Evolutionary conservation across 1,140 invertebrate species (phyloP).

Genomic region (Lamellibrachia luymesi): DNA sequence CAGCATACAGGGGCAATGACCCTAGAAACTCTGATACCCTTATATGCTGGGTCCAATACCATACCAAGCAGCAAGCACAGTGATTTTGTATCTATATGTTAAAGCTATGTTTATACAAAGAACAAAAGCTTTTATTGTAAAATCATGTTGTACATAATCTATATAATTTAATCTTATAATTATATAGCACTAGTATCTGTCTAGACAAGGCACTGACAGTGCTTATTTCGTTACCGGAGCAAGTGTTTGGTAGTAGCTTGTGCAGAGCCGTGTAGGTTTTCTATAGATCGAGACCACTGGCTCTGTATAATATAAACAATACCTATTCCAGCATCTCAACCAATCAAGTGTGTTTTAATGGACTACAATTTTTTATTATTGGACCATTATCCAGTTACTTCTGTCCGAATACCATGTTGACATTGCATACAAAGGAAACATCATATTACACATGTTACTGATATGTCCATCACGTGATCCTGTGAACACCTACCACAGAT

Average conservation of each 20-base stretch:
- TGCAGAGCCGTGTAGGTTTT: too few relatives aligned
- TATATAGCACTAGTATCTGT: too few relatives aligned
- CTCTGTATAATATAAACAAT: not conserved
- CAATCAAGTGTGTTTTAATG: too few relatives aligned
- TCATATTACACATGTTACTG: not conserved
- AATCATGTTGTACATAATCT: not conserved
- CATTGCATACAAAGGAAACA: too few relatives aligned
- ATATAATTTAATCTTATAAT: too few relatives aligned
- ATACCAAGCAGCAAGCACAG: not conserved
- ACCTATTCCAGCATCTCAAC: not conserved
- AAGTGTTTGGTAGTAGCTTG: too few relatives aligned
- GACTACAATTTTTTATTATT: too few relatives aligned
- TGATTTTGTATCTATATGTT: not conserved
- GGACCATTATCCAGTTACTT: too few relatives aligned
- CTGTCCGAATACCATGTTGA: too few relatives aligned
- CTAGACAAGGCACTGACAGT: too few relatives aligned
- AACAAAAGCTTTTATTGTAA: not conserved
- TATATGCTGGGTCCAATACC: not conserved
- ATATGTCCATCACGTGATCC: not conserved
- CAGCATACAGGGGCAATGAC: not conserved
- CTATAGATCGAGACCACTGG: too few relatives aligned
- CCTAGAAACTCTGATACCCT: not conserved
- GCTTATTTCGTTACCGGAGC: too few relatives aligned
- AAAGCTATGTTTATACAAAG: not conserved
- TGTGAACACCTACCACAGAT: not conserved